Conservation (phyloP, 1,140 invertebrate genomes). For the Ceratina calcarata region DNA sequence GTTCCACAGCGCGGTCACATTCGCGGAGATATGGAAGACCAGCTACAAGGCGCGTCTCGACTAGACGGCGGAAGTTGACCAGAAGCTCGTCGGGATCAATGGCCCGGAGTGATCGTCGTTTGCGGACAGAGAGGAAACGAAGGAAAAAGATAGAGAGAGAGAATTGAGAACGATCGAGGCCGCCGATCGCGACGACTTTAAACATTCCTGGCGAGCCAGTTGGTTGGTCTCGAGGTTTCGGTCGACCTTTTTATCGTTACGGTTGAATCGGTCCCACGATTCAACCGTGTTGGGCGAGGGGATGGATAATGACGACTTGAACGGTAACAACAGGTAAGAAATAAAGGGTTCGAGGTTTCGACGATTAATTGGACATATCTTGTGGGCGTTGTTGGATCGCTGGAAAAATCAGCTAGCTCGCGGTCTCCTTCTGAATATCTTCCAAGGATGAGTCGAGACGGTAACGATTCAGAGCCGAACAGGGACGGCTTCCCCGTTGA, state of each 20-base stretch:
- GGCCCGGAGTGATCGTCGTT: conserved; percentile 57
- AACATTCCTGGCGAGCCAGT: conserved; percentile 29
- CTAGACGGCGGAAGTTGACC: conserved; percentile 74
- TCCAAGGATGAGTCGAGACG: too few relatives aligned
- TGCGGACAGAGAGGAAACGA: not conserved
- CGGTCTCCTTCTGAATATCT: not conserved
- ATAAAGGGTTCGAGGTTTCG: not conserved
- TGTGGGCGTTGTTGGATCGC: conserved; percentile 24
- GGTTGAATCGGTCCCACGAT: conserved; percentile 31
- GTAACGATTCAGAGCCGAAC: too few relatives aligned
- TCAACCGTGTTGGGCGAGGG: not conserved
- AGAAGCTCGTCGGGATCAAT: conserved; percentile 39
- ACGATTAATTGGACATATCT: conserved; percentile 27
- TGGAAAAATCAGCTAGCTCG: not conserved
- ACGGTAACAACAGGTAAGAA: conserved; percentile 4
- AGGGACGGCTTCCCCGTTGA: not conserved
- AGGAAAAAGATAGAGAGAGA: conserved; percentile 1
- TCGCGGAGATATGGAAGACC: conserved; percentile 99
- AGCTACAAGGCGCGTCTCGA: conserved; percentile 95
- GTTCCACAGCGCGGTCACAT: conserved; percentile 97
- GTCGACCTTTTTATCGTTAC: conserved; percentile 4
- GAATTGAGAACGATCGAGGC: not conserved
- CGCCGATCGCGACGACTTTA: not conserved
- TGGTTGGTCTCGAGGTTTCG: not conserved
- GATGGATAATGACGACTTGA: too few relatives aligned